Evolutionary conservation across 2,797 vertebrate species (phyloP).

Genomic region (Xiphophorus birchmanni): DNA sequence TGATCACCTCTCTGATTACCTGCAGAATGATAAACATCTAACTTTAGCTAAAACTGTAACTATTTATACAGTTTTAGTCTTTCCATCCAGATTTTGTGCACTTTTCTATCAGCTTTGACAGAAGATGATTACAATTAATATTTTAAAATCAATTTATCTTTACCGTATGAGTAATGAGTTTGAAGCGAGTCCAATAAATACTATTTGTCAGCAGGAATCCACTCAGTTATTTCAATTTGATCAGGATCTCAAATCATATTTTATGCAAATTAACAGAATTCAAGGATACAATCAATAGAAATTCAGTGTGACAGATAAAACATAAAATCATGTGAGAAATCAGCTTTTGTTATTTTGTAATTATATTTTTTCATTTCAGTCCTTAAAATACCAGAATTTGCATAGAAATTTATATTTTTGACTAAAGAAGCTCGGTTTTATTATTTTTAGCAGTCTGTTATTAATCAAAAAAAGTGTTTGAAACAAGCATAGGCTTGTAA

Average conservation of each 20-base stretch:
- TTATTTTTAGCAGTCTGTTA: not conserved
- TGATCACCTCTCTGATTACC: constrained; percentile 97
- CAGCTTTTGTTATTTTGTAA: not conserved
- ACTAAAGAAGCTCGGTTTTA: not conserved
- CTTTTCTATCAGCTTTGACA: not conserved
- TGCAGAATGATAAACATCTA: constrained; percentile 41
- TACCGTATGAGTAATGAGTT: not conserved
- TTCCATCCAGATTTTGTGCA: not conserved
- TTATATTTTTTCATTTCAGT: not conserved
- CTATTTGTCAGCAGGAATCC: not conserved
- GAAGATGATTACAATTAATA: not conserved
- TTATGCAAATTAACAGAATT: not conserved
- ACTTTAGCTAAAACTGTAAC: not conserved
- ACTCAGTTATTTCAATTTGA: not conserved
- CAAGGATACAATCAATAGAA: not conserved
- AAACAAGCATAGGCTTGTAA: not conserved
- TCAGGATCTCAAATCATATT: not conserved
- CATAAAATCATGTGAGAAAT: not conserved
- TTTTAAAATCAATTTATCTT: not conserved
- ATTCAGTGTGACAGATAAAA: not conserved
- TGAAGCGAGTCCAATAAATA: not conserved
- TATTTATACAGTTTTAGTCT: not conserved
- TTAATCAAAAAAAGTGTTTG: not conserved
- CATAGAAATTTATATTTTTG: not conserved
- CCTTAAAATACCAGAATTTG: not conserved